phyloP scores from a whole-genome alignment of 2,797 vertebrate genomes.

The Hippoglossus hippoglossus region DNA sequence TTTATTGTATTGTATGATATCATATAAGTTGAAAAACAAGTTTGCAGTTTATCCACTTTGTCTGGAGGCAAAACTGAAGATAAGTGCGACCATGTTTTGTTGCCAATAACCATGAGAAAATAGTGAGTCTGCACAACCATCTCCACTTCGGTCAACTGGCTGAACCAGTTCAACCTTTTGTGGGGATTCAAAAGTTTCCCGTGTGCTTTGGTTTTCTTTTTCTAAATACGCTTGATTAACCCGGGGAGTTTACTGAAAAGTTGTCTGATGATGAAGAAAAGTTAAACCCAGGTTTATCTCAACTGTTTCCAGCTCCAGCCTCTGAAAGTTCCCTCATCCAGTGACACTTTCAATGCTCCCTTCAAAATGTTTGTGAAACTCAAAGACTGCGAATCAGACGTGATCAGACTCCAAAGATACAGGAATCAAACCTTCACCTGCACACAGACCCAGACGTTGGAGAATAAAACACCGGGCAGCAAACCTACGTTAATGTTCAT shows the following conservation, averaged over 20 bases:
- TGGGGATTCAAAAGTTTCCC: neutral
- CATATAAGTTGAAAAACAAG: too few relatives aligned
- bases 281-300: too few relatives aligned
- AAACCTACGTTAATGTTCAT: slow-evolving; percentile 16
- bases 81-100: too few relatives aligned
- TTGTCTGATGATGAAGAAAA: neutral
- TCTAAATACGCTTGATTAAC: neutral
- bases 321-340: slow-evolving; percentile 2
- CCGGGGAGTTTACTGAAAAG: too few relatives aligned
- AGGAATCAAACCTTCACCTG: neutral
- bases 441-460: slow-evolving; percentile 29
- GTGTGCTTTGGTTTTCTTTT: neutral
- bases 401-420: slow-evolving; percentile 12
- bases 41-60: neutral
- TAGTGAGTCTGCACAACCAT: too few relatives aligned
- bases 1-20: too few relatives aligned
- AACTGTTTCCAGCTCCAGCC: neutral
- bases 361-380: slow-evolving; percentile 5
- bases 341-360: neutral
- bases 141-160: too few relatives aligned
- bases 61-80: too few relatives aligned
- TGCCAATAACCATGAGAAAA: too few relatives aligned
- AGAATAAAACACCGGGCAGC: slow-evolving; percentile 25
- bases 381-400: slow-evolving; percentile 17
- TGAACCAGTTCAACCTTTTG: neutral